Conservation (phyloP, 2,888 invertebrate species). For the Eurytoma californica region DNA sequence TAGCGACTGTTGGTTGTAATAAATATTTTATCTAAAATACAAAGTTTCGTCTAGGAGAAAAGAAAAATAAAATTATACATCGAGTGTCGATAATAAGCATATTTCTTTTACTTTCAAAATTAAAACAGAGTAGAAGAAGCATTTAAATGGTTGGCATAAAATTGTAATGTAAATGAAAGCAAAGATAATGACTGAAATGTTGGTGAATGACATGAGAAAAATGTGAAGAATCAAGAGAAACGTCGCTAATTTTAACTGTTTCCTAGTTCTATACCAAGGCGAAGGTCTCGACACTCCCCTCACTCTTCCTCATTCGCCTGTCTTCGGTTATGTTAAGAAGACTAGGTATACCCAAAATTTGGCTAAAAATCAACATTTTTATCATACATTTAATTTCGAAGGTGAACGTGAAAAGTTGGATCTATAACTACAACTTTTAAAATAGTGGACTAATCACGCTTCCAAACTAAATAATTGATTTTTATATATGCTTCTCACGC, state of each 20-base stretch:
- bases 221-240: slow-evolving; percentile 34
- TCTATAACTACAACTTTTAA: no score
- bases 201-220: slow-evolving; percentile 44
- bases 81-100: not conserved
- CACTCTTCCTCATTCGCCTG: slow-evolving; percentile 7
- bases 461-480: no score
- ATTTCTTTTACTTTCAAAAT: not conserved
- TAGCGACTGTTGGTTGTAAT: no score
- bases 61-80: no score
- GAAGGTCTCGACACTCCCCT: slow-evolving; percentile 44
- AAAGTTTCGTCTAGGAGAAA: no score
- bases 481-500: no score
- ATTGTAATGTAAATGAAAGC: no score
- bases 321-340: not conserved
- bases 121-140: not conserved
- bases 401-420: no score
- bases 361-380: no score
- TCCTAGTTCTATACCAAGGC: slow-evolving; percentile 42
- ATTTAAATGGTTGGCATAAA: slow-evolving; percentile 6
- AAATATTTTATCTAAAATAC: no score
- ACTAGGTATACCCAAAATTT: slow-evolving; percentile 5
- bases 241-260: slow-evolving; percentile 51
- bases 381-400: no score
- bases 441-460: no score
- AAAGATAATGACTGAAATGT: not conserved